These are phyloP conservation scores for Mycetomoellerius zeteki DNA, from an alignment of 1,140 invertebrate species.

Conservation along the genomic window DNA sequence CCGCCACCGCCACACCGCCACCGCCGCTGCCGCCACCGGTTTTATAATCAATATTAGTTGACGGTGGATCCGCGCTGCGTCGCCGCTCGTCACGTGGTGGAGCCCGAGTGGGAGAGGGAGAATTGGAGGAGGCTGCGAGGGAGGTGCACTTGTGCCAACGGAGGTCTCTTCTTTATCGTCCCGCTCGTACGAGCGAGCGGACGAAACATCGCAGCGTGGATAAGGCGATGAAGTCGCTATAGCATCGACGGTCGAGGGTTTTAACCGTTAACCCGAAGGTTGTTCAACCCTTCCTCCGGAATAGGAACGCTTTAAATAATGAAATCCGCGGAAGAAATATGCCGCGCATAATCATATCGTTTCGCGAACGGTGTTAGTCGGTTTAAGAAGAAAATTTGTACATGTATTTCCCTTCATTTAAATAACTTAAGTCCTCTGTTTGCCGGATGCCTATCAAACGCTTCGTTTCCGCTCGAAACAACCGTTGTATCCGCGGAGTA, in stretches of 20 bases:
- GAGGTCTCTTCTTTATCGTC: slow-evolving; percentile 57
- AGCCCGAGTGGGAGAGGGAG: background rate
- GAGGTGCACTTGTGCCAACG: slow-evolving; percentile 8
- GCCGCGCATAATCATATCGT: background rate
- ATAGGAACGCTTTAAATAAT: background rate
- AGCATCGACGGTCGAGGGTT: slow-evolving; percentile 29
- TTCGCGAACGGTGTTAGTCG: background rate
- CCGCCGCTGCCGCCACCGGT: slow-evolving; percentile 65
- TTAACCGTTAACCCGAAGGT: slow-evolving; percentile 19
- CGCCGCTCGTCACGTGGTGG: slow-evolving; percentile 67
- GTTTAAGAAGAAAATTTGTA: background rate
- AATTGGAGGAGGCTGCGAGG: slow-evolving; percentile 7
- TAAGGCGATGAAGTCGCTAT: slow-evolving; percentile 37
- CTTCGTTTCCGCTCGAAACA: background rate
- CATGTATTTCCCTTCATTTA: background rate
- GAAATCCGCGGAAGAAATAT: too few relatives aligned
- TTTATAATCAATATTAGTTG: slow-evolving; percentile 85
- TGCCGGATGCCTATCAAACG: background rate
- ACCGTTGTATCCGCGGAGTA: slow-evolving; percentile 13
- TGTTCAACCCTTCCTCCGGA: slow-evolving; percentile 20
- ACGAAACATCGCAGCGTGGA: slow-evolving; percentile 5
- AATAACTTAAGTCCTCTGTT: background rate
- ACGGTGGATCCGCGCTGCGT: slow-evolving; percentile 77
- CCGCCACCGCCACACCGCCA: slow-evolving; percentile 32
- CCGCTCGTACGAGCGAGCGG: slow-evolving; percentile 7